phyloP scores from a whole-genome alignment of 2,888 invertebrate genomes.

The Lamproptera curius region DNA sequence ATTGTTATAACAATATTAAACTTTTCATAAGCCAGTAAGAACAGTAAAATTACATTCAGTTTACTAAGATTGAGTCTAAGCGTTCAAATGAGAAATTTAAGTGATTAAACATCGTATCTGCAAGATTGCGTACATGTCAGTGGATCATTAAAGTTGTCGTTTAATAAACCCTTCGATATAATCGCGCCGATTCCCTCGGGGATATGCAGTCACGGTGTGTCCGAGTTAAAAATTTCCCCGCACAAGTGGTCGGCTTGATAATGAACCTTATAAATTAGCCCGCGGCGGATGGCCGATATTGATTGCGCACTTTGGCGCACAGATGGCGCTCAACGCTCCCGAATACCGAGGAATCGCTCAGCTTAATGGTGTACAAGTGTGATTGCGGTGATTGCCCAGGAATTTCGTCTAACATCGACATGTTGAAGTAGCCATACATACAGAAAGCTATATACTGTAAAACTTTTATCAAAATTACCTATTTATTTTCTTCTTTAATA shows the following conservation, averaged over 20 bases:
- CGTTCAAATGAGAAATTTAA: too few relatives aligned
- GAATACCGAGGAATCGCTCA: slow-evolving; percentile 1
- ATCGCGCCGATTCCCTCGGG: background rate
- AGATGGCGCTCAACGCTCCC: slow-evolving; percentile 34
- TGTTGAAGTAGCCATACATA: too few relatives aligned
- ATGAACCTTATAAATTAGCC: slow-evolving; percentile 44
- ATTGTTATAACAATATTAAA: too few relatives aligned
- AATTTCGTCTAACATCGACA: too few relatives aligned
- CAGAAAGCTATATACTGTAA: too few relatives aligned
- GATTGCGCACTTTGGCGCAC: slow-evolving; percentile 36
- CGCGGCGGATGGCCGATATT: slow-evolving; percentile 39
- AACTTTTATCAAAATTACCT: too few relatives aligned
- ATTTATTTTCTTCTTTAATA: too few relatives aligned
- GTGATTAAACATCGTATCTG: too few relatives aligned
- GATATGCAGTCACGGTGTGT: slow-evolving; percentile 11
- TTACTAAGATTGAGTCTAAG: too few relatives aligned
- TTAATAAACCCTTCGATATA: background rate
- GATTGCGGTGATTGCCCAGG: slow-evolving; percentile 4
- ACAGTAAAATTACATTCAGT: too few relatives aligned
- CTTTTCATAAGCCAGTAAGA: too few relatives aligned
- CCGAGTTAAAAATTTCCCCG: slow-evolving; percentile 17
- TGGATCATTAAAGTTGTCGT: background rate
- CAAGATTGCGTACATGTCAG: too few relatives aligned
- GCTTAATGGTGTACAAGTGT: slow-evolving; percentile 1
- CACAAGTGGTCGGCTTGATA: slow-evolving; percentile 24